Evolutionary conservation across 2,113 vertebrate species (phyloP).

Genomic region (Hipposideros armiger): DNA sequence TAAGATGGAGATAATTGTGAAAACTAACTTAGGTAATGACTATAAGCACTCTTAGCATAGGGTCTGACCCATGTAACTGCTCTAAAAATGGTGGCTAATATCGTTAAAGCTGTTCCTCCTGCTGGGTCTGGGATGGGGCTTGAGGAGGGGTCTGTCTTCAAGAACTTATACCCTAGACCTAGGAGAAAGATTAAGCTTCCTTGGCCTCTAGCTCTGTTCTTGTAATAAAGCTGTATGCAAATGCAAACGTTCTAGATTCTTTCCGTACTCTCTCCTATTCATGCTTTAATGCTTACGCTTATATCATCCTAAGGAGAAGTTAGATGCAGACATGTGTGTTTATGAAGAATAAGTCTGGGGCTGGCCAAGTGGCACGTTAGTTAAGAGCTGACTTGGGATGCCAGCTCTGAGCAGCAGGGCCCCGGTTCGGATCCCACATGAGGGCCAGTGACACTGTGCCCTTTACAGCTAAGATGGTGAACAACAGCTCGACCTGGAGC

Average conservation of each 20-base stretch:
- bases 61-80: neutral
- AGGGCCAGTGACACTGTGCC: too few relatives aligned
- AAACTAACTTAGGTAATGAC: neutral
- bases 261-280: neutral
- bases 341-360: neutral
- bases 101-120: neutral
- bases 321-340: conserved; percentile 2
- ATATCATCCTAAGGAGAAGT: neutral
- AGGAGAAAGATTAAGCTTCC: neutral
- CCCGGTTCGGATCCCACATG: too few relatives aligned
- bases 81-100: neutral
- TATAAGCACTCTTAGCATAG: neutral
- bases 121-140: neutral
- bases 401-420: too few relatives aligned
- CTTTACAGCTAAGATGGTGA: too few relatives aligned
- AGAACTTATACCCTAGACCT: neutral
- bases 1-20: conserved; percentile 33
- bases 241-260: neutral
- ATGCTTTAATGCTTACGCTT: neutral
- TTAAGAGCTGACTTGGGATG: too few relatives aligned
- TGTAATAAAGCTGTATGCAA: neutral
- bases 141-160: neutral
- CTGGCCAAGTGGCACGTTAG: too few relatives aligned
- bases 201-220: neutral
- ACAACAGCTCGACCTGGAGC: too few relatives aligned